A percentile compares a stretch with the other conserved stretches of the same genome.
Evolutionary conservation across 2,888 invertebrate genomes (phyloP).

Genomic region (Patella ulyssiponensis): DNA sequence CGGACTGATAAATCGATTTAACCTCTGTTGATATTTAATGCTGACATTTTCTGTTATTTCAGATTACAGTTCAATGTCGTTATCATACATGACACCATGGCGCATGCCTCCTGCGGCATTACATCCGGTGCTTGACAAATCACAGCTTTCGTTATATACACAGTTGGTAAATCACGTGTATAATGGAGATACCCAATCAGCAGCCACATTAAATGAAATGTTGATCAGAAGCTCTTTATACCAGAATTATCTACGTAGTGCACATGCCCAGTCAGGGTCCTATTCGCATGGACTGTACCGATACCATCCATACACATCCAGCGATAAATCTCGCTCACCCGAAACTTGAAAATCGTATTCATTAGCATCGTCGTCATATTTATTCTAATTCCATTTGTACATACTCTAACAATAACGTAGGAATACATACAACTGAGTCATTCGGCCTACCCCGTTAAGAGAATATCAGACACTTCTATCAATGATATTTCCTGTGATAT

Average conservation of each 20-base stretch:
- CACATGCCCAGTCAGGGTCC: not conserved
- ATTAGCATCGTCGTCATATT: too few relatives aligned
- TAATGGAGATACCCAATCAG: slow-evolving; percentile 14
- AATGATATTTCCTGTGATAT: too few relatives aligned
- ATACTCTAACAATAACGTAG: too few relatives aligned
- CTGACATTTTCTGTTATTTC: not conserved
- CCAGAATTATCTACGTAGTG: slow-evolving; percentile 4
- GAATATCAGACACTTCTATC: too few relatives aligned
- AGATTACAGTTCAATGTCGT: slow-evolving; percentile 4
- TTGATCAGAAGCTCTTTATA: slow-evolving; percentile 20
- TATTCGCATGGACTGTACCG: not conserved
- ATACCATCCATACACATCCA: not conserved
- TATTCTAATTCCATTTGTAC: too few relatives aligned
- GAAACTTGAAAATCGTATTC: not conserved
- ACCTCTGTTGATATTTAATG: too few relatives aligned
- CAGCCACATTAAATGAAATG: slow-evolving; percentile 20
- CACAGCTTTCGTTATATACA: not conserved
- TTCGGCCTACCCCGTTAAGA: too few relatives aligned
- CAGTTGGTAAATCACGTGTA: not conserved
- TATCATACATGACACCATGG: not conserved
- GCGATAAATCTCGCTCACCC: not conserved
- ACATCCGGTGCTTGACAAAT: not conserved
- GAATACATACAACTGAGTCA: too few relatives aligned
- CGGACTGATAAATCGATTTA: too few relatives aligned
- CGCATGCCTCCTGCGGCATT: not conserved